Evolutionary conservation across 2,797 vertebrate species (phyloP), one percentile per base, ranked within the genome.

Genomic region (Lepus oiostolus): DNA sequence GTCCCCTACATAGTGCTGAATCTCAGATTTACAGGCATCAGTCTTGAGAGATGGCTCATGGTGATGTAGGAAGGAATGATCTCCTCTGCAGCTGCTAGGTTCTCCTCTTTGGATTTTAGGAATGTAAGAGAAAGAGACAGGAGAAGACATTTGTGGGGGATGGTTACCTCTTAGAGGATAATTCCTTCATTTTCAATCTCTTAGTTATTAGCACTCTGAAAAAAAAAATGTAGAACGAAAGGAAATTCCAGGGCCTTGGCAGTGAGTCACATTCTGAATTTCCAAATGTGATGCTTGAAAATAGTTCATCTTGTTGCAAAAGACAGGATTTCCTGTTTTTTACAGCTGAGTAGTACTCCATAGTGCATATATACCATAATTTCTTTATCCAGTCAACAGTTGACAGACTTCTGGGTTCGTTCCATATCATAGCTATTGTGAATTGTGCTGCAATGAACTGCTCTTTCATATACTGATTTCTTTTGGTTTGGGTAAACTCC

Each of bases 261-360:
- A 32, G 17, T 58, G 60, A 96, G 38, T 88, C 67, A 81, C 65
- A 54, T 75, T 81, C 35, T 62, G 38, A 7, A 12, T 67, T 91
- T 95, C 88, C 62, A 52, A 38, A 91, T 63, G 35, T 42, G 74
- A 75, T 72, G 38, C 13, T 13, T 50, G 19, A 26, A 93, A 94
- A 77, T 58, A 21, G 54, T 58, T 47, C 42, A 47, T 47, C 42
- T 47, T 47, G 8, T 47, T 47, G 42, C 42, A 47, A 47, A 47
- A 47, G 42, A 47, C 42, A 47, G 42, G 42, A 47, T 47, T 47
- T 47, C 42, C 9, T 47, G 7, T 42, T 42, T 47, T 47, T 47
- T 47, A 47, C 8, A 47, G 42, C 42, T 47, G 42, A 47, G 8
- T 47, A 47, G 42, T 47, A 47, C 42, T 47, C 42, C 42, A 47